These are phyloP conservation scores for Chironomus tentans DNA, from an alignment of 2,888 invertebrate genomes.

Conservation along the genomic window DNA sequence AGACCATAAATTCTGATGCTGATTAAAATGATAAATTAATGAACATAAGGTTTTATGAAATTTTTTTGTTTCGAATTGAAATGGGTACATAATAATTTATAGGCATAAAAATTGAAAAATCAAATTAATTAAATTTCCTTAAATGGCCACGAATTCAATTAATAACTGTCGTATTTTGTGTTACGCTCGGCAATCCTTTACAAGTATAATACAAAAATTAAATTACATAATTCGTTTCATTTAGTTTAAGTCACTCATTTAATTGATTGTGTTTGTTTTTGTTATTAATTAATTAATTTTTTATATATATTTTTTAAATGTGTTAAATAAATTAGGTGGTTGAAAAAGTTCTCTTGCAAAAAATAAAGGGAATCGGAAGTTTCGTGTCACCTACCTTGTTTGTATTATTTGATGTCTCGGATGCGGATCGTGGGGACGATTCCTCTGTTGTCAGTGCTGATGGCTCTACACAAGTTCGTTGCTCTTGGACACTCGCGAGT, in stretches of 20 bases:
- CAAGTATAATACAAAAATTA: too few relatives aligned
- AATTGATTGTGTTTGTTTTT: slow-evolving; percentile 39
- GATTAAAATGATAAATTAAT: too few relatives aligned
- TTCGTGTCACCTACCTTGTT: slow-evolving; percentile 55
- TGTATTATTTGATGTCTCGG: slow-evolving; percentile 48
- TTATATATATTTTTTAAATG: neutral
- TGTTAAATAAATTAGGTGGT: too few relatives aligned
- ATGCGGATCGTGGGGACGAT: slow-evolving; percentile 45
- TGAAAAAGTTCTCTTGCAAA: too few relatives aligned
- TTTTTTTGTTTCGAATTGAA: too few relatives aligned
- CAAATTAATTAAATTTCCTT: neutral
- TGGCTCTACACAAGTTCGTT: slow-evolving; percentile 63
- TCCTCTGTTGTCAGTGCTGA: slow-evolving; percentile 44
- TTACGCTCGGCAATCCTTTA: neutral
- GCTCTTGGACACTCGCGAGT: slow-evolving; percentile 93
- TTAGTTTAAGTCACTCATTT: slow-evolving; percentile 31
- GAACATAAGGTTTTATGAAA: too few relatives aligned
- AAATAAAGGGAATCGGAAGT: neutral
- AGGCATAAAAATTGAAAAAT: slow-evolving; percentile 3
- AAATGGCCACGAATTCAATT: neutral
- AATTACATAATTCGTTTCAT: too few relatives aligned
- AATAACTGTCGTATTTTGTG: neutral
- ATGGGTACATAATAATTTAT: neutral
- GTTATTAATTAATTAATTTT: slow-evolving; percentile 22
- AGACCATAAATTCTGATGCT: too few relatives aligned